phyloP scores from a whole-genome alignment of 2,113 vertebrate species.

The Recurvirostra avosetta region DNA sequence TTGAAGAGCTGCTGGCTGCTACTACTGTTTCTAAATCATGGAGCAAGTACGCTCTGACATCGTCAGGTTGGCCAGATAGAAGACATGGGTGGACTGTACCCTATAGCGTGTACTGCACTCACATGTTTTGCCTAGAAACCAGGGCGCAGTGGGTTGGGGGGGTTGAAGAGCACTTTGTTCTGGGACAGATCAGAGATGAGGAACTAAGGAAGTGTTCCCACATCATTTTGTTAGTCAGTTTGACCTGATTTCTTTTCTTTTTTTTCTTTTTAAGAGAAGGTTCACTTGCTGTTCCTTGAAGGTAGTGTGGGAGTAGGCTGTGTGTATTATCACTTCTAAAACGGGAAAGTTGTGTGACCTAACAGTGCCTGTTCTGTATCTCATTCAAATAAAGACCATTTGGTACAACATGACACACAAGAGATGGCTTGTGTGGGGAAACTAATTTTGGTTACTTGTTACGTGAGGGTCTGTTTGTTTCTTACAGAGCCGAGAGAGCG shows the following conservation, averaged over 20 bases:
- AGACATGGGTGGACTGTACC: neutral
- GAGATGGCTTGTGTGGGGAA: neutral
- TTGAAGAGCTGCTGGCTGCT: neutral
- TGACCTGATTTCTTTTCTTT: neutral
- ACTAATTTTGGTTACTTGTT: neutral
- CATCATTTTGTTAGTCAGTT: neutral
- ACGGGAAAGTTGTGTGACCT: neutral
- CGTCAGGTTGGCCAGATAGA: neutral
- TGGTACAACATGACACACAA: neutral
- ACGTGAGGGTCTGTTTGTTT: neutral
- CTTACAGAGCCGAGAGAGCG: conserved; percentile 69
- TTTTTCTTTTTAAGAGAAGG: neutral
- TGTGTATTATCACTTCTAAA: neutral
- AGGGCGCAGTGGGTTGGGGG: neutral
- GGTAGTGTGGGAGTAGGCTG: neutral
- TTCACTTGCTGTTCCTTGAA: neutral
- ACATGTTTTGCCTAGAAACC: neutral
- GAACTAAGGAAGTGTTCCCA: neutral
- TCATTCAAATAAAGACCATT: neutral
- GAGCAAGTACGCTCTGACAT: neutral
- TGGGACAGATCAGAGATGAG: neutral
- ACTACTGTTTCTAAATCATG: neutral
- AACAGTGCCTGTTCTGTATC: neutral
- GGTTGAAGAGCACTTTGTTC: neutral
- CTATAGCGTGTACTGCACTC: neutral